A percentile compares a stretch with the other conserved stretches of the same genome.
phyloP scores from a whole-genome alignment of 1,140 invertebrate genomes.

The Leptonema lineaticorne region DNA sequence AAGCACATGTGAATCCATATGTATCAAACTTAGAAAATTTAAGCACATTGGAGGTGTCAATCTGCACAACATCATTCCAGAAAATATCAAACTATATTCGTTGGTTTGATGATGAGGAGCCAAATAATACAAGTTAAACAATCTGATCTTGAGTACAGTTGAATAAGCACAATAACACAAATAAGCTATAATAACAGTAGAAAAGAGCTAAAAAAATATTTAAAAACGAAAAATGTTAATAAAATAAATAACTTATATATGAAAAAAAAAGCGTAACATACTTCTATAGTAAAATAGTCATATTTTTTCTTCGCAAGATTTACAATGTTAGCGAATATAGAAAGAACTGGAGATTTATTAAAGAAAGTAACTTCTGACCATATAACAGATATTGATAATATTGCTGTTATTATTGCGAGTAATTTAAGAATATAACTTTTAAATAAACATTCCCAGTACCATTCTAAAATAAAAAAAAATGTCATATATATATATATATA shows the following conservation, averaged over 20 bases:
- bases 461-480: slow-evolving; percentile 68
- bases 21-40: slow-evolving; percentile 96
- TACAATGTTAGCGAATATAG: slow-evolving; percentile 92
- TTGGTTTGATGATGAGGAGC: slow-evolving; percentile 97
- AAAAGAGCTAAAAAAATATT: slow-evolving; percentile 67
- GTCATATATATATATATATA: not conserved
- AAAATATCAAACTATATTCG: slow-evolving; percentile 98
- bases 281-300: slow-evolving; percentile 95
- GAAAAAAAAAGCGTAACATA: slow-evolving; percentile 50
- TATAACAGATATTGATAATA: slow-evolving; percentile 87
- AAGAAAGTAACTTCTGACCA: slow-evolving; percentile 99
- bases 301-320: slow-evolving; percentile 77
- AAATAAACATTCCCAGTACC: slow-evolving; percentile 92
- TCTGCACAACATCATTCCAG: slow-evolving; percentile 95
- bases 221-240: slow-evolving; percentile 14
- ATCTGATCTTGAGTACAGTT: slow-evolving; percentile 93
- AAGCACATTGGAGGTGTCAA: slow-evolving; percentile 97
- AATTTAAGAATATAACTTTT: slow-evolving; percentile 73
- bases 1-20: slow-evolving; percentile 97
- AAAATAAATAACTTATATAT: not conserved
- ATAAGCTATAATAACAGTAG: slow-evolving; percentile 88
- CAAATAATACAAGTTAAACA: slow-evolving; percentile 96
- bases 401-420: slow-evolving; percentile 70
- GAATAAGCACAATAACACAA: slow-evolving; percentile 97
- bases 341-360: slow-evolving; percentile 84